Evolutionary conservation across 1,140 invertebrate genomes (phyloP).

Genomic region (Forficula auricularia): DNA sequence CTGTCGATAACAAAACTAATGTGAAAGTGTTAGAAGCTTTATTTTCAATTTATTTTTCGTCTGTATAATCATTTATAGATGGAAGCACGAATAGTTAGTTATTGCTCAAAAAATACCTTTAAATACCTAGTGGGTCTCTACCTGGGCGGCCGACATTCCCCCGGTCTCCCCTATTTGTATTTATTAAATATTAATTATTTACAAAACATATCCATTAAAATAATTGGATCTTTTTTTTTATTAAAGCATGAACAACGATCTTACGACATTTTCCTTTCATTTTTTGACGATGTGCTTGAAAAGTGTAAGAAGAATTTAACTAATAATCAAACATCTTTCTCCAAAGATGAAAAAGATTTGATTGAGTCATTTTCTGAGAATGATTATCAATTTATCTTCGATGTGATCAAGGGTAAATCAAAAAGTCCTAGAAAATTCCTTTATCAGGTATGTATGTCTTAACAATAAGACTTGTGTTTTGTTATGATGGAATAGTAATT

Average conservation of each 20-base stretch:
- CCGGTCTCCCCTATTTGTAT: too few species aligned
- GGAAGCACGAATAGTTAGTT: too few species aligned
- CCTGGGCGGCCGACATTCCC: too few species aligned
- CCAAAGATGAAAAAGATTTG: slow-evolving; percentile 13
- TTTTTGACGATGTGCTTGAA: slow-evolving; percentile 19
- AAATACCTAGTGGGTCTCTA: too few species aligned
- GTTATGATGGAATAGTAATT: too few species aligned
- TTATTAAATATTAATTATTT: background rate
- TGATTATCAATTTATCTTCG: slow-evolving; percentile 28
- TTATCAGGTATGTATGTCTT: too few species aligned
- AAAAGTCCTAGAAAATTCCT: slow-evolving; percentile 19
- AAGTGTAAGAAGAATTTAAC: slow-evolving; percentile 16
- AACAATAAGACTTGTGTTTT: too few species aligned
- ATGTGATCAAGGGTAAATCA: slow-evolving; percentile 25
- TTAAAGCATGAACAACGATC: slow-evolving; percentile 32
- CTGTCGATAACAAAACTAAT: too few species aligned
- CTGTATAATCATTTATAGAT: too few species aligned
- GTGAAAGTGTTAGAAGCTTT: too few species aligned
- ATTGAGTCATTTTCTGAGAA: slow-evolving; percentile 15
- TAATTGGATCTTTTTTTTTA: slow-evolving; percentile 1
- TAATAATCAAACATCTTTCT: slow-evolving; percentile 15
- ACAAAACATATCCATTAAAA: background rate
- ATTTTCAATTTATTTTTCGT: too few species aligned
- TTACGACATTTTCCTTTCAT: slow-evolving; percentile 27
- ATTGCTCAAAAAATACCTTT: too few species aligned